Conservation (phyloP, 2,113 vertebrate species). For the Corvus cornix region DNA sequence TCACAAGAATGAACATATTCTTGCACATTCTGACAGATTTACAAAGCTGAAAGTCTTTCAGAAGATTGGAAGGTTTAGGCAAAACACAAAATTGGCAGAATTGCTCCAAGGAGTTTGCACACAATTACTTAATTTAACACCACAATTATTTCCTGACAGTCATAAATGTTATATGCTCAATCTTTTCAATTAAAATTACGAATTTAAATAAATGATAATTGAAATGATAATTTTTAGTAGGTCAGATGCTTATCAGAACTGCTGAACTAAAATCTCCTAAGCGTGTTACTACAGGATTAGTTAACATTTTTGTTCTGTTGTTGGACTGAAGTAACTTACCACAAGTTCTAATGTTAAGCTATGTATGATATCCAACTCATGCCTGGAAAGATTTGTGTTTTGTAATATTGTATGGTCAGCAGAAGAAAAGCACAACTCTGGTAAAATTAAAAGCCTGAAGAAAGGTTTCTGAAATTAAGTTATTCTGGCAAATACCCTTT, state of each 20-base stretch:
- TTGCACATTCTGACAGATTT: background rate
- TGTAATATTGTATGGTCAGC: background rate
- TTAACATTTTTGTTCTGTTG: background rate
- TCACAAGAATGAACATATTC: background rate
- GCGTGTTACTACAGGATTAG: background rate
- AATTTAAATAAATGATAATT: background rate
- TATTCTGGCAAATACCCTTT: background rate
- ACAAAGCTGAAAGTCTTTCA: conserved; percentile 1
- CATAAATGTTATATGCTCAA: background rate
- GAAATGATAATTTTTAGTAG: background rate
- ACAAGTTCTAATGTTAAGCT: background rate
- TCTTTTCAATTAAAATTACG: background rate
- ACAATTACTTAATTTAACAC: background rate
- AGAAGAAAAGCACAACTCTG: background rate
- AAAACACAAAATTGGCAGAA: conserved; percentile 10
- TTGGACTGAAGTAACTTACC: background rate
- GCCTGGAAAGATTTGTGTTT: conserved; percentile 12
- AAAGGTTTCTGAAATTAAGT: background rate
- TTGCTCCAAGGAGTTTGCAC: background rate
- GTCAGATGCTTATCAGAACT: background rate
- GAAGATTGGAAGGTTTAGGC: background rate
- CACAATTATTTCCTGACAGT: background rate
- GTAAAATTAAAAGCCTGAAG: background rate
- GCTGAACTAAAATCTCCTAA: background rate
- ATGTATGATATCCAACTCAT: background rate